phyloP scores from a whole-genome alignment of 2,113 vertebrate species.

The Rallus limicola region DNA sequence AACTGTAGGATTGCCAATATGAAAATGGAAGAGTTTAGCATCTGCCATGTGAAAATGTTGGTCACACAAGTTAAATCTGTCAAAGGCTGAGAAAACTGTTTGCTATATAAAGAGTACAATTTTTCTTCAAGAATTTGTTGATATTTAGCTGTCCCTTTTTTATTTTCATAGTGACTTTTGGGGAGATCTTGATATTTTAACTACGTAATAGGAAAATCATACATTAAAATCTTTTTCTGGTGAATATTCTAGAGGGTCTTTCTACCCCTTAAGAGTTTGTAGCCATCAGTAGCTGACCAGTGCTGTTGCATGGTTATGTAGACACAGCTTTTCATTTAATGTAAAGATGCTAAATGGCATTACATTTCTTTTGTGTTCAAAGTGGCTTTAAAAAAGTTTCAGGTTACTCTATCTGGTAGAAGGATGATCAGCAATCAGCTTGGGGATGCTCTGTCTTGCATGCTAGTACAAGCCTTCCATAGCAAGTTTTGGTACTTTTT shows the following conservation, averaged over 20 bases:
- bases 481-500: background rate
- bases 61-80: background rate
- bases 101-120: background rate
- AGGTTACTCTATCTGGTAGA: background rate
- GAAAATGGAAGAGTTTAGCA: background rate
- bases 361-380: background rate
- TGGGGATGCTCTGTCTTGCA: background rate
- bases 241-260: background rate
- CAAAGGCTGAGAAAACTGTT: background rate
- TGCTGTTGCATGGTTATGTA: background rate
- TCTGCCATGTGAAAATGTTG: constrained; percentile 4
- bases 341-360: background rate
- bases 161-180: background rate
- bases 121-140: background rate
- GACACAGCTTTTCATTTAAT: background rate
- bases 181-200: background rate
- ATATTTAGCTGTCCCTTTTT: background rate
- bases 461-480: background rate
- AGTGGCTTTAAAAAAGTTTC: background rate
- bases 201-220: background rate
- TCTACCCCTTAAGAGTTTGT: background rate
- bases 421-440: background rate
- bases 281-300: background rate
- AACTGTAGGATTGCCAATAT: background rate
- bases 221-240: background rate